phyloP scores from a whole-genome alignment of 2,888 invertebrate species.

The Diaprepes abbreviatus region DNA sequence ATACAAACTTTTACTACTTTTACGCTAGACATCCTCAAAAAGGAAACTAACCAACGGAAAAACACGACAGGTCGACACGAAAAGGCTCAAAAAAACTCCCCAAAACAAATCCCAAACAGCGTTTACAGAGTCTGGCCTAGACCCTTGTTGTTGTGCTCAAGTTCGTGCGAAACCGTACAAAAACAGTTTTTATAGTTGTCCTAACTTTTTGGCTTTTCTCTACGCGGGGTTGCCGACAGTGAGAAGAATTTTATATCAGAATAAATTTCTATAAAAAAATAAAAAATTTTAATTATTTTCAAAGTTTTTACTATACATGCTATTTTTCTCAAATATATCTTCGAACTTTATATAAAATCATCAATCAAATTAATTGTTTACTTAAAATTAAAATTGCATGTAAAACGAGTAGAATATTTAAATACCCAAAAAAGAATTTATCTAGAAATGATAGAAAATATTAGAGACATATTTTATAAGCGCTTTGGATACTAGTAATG shows the following conservation, averaged over 20 bases:
- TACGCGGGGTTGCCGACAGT: neutral
- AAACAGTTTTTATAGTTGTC: constrained; percentile 2
- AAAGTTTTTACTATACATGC: too few species aligned
- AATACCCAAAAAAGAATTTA: too few species aligned
- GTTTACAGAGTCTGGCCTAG: constrained; percentile 23
- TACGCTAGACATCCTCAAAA: neutral
- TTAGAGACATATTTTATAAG: too few species aligned
- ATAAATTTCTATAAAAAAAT: too few species aligned
- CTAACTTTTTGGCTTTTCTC: constrained; percentile 5
- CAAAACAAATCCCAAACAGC: constrained; percentile 25
- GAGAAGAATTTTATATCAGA: neutral
- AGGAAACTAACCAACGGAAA: neutral
- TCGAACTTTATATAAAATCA: too few species aligned
- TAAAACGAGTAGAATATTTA: too few species aligned
- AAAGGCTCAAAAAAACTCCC: constrained; percentile 13
- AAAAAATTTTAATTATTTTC: too few species aligned
- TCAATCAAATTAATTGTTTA: too few species aligned
- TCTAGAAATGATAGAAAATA: too few species aligned
- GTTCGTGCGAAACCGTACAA: constrained; percentile 8
- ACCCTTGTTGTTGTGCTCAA: constrained; percentile 21
- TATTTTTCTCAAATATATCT: too few species aligned
- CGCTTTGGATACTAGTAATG: too few species aligned
- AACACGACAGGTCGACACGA: constrained; percentile 19
- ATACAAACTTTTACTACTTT: neutral
- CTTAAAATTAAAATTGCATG: too few species aligned